Percentiles rank a stretch among this genome's conserved stretches.
Evolutionary conservation across 2,888 invertebrate genomes (phyloP).

Genomic region (Lamellibrachia columna): DNA sequence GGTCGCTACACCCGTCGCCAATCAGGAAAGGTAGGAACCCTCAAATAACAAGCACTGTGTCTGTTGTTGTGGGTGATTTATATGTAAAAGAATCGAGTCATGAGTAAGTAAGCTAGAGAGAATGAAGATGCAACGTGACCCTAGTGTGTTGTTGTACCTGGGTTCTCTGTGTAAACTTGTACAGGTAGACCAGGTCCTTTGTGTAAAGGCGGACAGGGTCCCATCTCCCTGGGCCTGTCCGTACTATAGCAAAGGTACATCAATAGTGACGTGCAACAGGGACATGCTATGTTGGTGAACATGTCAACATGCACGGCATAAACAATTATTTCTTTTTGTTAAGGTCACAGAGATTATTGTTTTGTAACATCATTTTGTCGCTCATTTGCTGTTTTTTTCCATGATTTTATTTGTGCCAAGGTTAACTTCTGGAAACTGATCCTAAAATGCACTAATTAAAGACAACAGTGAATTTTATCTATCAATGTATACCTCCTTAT

Average conservation of each 20-base stretch:
- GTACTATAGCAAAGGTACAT: not conserved
- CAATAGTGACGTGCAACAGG: not conserved
- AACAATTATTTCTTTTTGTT: not conserved
- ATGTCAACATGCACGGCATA: not conserved
- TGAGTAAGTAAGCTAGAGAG: no score
- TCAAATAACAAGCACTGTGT: not conserved
- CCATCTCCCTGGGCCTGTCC: not conserved
- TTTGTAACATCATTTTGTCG: not conserved
- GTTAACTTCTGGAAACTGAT: not conserved
- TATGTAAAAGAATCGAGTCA: no score
- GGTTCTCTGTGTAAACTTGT: not conserved
- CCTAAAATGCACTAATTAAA: not conserved
- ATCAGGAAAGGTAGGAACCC: slow-evolving; percentile 60
- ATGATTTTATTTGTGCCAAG: not conserved
- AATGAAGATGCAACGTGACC: not conserved
- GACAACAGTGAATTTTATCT: not conserved
- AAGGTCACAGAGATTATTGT: no score
- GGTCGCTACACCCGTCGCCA: slow-evolving; percentile 53
- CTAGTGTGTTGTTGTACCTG: not conserved
- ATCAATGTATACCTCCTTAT: not conserved
- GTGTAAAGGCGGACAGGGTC: slow-evolving; percentile 6
- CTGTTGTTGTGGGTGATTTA: not conserved
- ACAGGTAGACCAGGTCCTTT: not conserved
- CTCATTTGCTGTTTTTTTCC: not conserved
- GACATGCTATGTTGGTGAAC: not conserved